These are phyloP conservation scores for Mercenaria mercenaria DNA, from an alignment of 1,140 invertebrate species.

Conservation along the genomic window DNA sequence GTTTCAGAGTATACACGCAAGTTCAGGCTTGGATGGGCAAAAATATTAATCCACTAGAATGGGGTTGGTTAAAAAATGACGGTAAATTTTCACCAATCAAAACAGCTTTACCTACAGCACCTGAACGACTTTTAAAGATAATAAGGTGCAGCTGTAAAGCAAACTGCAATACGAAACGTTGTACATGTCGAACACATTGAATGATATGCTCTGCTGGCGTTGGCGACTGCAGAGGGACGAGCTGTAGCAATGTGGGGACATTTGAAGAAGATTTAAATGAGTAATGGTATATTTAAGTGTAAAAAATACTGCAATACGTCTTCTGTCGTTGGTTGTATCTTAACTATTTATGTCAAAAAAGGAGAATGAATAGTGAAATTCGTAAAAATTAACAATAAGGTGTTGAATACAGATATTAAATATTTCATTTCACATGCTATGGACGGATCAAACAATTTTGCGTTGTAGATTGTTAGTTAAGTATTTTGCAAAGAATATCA, in stretches of 20 bases:
- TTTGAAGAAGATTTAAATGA: too few relatives aligned
- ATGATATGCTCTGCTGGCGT: constrained; percentile 55
- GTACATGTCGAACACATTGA: constrained; percentile 62
- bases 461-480: too few relatives aligned
- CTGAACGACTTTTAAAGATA: constrained; percentile 58
- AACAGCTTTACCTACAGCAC: constrained; percentile 48
- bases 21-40: constrained; percentile 37
- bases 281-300: too few relatives aligned
- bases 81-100: constrained; percentile 43
- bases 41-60: not conserved
- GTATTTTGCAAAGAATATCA: too few relatives aligned
- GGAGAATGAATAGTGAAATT: too few relatives aligned
- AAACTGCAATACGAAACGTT: constrained; percentile 67
- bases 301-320: too few relatives aligned
- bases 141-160: constrained; percentile 69
- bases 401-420: too few relatives aligned
- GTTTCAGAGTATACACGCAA: constrained; percentile 31
- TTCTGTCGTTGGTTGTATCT: too few relatives aligned
- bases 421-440: too few relatives aligned
- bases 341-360: too few relatives aligned
- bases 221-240: constrained; percentile 59
- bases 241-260: constrained; percentile 34
- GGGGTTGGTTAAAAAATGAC: constrained; percentile 38
- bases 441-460: too few relatives aligned
- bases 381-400: too few relatives aligned